Base-by-base conservation (phyloP, 2,888 invertebrate species). In the Electrophaes corylata region DNA sequence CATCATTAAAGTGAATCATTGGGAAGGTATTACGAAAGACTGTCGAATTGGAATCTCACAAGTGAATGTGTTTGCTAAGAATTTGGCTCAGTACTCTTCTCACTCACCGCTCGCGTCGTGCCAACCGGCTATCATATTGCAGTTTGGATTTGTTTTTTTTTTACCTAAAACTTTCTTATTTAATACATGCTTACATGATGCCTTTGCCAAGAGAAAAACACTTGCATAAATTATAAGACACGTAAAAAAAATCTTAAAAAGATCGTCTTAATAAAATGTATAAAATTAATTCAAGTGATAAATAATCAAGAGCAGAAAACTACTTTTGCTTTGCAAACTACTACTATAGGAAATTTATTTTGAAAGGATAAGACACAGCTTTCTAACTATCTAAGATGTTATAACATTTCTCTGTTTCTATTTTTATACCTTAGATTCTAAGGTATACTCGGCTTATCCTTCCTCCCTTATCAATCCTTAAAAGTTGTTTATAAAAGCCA, bases 1-100 rank as follows among this genome's bases (percentile, higher is more conserved):
- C n/a, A n/a, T 16, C 12, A 20, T 31, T 39, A 11, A 3, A 18
- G 45, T 53, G 39, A 39, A 45, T 53, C 39, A 39, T 47, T 39
- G 19, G 14, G 20, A 26, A 23, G 14, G 14, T 20, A 57, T 57
- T 20, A 37, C 57, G 46, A 58, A 53, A 48, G 31, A 43, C 26
- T 31, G 52, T 39, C 48, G 44, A 53, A 48, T 52, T 37, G 48
- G 52, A 53, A 58, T 58, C 57, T 58, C 48, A 39, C 48, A 39
- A 52, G 52, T 51, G 47, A 51, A 51, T 52, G 35, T 57, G 53
- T 48, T 58, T 54, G 49, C 53, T 54, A 53, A 54, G 46, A 46
- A 59, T 59, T 59, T 59, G 59, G 59, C 59, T 54, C 54, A 44
- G 46, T 18, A 46, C 51, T 58, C 48, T 37, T 53, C 20, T 44